A percentile compares a stretch with the other conserved stretches of the same genome.
Evolutionary conservation across 2,797 vertebrate genomes (phyloP).

Genomic region (Phataginus tetradactyla): DNA sequence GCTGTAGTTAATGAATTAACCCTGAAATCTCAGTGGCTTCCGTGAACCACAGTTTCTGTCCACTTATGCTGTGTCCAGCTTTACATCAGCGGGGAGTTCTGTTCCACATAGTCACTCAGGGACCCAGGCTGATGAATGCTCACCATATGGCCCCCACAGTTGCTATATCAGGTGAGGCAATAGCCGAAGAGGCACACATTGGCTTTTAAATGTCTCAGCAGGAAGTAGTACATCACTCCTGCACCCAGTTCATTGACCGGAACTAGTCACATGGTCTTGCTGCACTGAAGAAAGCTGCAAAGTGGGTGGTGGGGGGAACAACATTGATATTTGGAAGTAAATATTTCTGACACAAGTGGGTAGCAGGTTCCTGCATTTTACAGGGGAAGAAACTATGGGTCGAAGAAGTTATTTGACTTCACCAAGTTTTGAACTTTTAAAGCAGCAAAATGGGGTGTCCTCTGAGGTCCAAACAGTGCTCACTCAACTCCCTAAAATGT

Average conservation of each 20-base stretch:
- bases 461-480: neutral
- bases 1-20: neutral
- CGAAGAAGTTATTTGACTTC: neutral
- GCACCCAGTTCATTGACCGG: neutral
- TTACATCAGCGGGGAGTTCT: neutral
- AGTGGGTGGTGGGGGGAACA: no score
- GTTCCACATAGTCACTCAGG: neutral
- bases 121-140: accelerated
- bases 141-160: accelerated
- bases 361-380: neutral
- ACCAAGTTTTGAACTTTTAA: neutral
- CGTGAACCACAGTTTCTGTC: no score
- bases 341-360: neutral
- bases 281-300: neutral
- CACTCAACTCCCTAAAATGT: neutral
- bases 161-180: neutral
- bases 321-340: no score
- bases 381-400: neutral
- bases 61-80: neutral
- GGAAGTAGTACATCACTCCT: neutral
- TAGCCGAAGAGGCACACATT: accelerated
- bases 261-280: neutral
- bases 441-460: neutral
- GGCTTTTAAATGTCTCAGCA: neutral
- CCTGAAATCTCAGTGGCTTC: neutral